These are phyloP conservation scores for Ophioninae sp. DNA, from an alignment of 2,888 invertebrate genomes.

Conservation along the genomic window DNA sequence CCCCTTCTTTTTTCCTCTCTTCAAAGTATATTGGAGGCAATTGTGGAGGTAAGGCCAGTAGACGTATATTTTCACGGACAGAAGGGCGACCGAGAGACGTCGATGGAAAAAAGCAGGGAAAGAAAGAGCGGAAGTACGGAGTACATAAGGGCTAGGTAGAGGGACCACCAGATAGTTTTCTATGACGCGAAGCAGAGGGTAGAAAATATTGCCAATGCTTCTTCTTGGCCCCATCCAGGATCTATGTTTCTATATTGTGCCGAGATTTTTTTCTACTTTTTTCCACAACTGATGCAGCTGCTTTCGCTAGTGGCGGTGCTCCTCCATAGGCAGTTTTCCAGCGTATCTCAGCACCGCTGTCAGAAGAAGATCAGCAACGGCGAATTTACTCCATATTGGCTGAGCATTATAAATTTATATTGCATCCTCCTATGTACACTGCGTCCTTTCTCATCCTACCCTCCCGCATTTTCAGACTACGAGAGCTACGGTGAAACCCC, in stretches of 20 bases:
- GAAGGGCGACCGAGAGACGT: constrained; percentile 9
- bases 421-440: constrained; percentile 51
- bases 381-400: constrained; percentile 60
- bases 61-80: constrained; percentile 49
- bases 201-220: constrained; percentile 54
- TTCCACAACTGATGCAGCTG: constrained; percentile 39
- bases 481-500: not conserved
- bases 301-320: constrained; percentile 23
- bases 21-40: not conserved
- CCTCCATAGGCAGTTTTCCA: constrained; percentile 47
- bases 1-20: not conserved
- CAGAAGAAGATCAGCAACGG: constrained; percentile 53
- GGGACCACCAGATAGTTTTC: constrained; percentile 34
- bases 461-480: not conserved
- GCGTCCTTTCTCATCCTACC: not conserved
- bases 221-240: constrained; percentile 38
- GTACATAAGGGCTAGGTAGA: constrained; percentile 43
- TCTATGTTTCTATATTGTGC: constrained; percentile 13
- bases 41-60: not conserved
- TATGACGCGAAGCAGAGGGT: constrained; percentile 49
- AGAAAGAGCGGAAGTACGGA: constrained; percentile 44
- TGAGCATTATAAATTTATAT: constrained; percentile 62
- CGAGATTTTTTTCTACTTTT: constrained; percentile 15
- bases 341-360: constrained; percentile 32
- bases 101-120: constrained; percentile 24